These are phyloP conservation scores for Agrotis segetum DNA, from an alignment of 2,888 invertebrate genomes.

Conservation along the genomic window DNA sequence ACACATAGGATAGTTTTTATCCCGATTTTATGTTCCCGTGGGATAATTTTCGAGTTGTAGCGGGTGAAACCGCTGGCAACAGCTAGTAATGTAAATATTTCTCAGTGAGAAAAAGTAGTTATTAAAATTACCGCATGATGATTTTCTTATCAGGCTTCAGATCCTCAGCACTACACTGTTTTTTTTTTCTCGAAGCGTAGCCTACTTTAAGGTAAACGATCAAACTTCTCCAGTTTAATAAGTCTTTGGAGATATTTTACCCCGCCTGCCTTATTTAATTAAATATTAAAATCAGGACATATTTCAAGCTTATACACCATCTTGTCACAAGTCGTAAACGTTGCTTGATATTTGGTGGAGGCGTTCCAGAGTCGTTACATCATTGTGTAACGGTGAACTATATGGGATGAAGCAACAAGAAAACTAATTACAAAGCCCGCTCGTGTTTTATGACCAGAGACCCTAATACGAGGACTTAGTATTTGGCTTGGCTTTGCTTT, in stretches of 20 bases:
- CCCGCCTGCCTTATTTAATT: background rate
- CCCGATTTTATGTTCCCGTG: no score
- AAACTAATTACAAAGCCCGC: conserved; percentile 62
- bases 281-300: background rate
- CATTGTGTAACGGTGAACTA: conserved; percentile 43
- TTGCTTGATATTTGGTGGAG: conserved; percentile 45
- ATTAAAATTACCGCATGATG: no score
- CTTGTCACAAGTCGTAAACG: conserved; percentile 46
- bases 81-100: no score
- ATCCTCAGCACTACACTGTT: background rate
- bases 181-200: no score
- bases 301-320: conserved; percentile 5
- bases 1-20: no score
- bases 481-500: conserved; percentile 34
- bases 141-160: background rate
- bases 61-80: no score
- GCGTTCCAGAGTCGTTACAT: conserved; percentile 17
- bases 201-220: no score
- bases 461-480: conserved; percentile 55
- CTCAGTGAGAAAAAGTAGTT: no score
- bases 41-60: no score
- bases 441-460: conserved; percentile 55
- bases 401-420: conserved; percentile 56
- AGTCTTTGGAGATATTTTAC: background rate
- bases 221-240: background rate